Base-by-base conservation (phyloP, 2,888 invertebrate species). In the Argyra leucocephala region DNA sequence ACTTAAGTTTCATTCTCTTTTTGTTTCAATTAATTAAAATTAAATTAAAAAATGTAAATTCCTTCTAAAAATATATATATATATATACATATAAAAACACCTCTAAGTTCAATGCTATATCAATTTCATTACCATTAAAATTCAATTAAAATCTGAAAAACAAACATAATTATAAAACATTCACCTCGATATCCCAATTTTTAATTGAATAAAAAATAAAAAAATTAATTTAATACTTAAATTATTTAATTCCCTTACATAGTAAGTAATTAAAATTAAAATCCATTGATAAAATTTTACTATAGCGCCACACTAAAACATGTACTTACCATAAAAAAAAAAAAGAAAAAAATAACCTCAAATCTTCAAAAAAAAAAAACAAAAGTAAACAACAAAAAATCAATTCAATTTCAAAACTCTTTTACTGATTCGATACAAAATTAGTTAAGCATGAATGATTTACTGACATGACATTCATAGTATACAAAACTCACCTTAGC, bases 41-140 rank as follows among this genome's bases (percentile, higher is more conserved):
- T 18, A 12, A 15, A 37, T 37, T 37, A 37, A 37, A 48, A 48
- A 48, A 48, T 48, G 18, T 48, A n/a, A 2, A 18, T 48, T 12
- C 48, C 48, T 48, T 48, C n/a, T 18, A 48, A 48, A 48, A 48
- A n/a, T 48, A 6, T 6, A 31, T 31, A 31, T 10, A 31, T 10
- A 31, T 10, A 31, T 6, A 31, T 6, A 6, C 7, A 31, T 31
- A 4, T 12, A 26, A 6, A 31, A 48, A 12, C 18, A 5, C 10
- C 18, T 48, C 18, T 18, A 48, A 48, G 48, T 48, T 48, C 48
- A 48, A 48, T 48, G 48, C 15, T 48, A 48, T 12, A 18, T 12
- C 15, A 48, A 48, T 48, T 48, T 48, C 48, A 48, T 48, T 48
- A 48, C 48, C 48, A 48, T 48, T 48, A 48, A 48, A 48, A 18